Base-by-base conservation (phyloP, 2,888 invertebrate species). In the Tinea pellionella region DNA sequence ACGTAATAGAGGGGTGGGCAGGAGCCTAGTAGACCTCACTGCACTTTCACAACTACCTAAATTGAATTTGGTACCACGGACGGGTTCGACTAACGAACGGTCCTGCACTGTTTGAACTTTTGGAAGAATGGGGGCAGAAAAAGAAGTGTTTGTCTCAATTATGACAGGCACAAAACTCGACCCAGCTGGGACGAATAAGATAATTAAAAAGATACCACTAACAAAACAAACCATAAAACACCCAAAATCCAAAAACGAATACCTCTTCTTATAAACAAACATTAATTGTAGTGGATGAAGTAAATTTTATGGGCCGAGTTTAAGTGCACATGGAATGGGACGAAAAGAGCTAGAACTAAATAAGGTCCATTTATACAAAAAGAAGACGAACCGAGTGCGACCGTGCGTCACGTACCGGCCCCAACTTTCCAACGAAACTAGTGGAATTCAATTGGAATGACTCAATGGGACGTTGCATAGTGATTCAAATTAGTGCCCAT, bases 81-180 rank as follows among this genome's bases (percentile, higher is more conserved):
- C 57, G 60, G 56, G 62, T 67, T 66, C 65, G 65, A 65, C 70
- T 73, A 73, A 74, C 72, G 73, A 73, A 74, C 70, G 65, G 65
- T 63, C 67, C 63, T 64, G 65, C 66, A 64, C 65, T 69, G 64
- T 69, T 69, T 69, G 68, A 67, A 65, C 67, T 65, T 57, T 53
- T n/a, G 32, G 19, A 57, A 57, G 32, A 32, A 57, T 32, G 30
- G 57, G 57, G 32, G 32, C 32, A 32, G 32, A 53, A 53, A 53
- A 53, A 53, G 53, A 53, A 47, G 47, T 4, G 47, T 1, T 47
- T n/a, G 8, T 47, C 15, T 4, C 47, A 2, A n/a, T 16, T 13
- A n/a, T 42, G 6, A n/a, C n/a, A 37, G n/a, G 3, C 2, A 24
- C 9, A 12, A 6, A 6, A 37, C 9, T 37, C 37, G 37, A 37